These are phyloP conservation scores for Kryptolebias marmoratus DNA, from an alignment of 2,113 vertebrate genomes.

Conservation along the genomic window DNA sequence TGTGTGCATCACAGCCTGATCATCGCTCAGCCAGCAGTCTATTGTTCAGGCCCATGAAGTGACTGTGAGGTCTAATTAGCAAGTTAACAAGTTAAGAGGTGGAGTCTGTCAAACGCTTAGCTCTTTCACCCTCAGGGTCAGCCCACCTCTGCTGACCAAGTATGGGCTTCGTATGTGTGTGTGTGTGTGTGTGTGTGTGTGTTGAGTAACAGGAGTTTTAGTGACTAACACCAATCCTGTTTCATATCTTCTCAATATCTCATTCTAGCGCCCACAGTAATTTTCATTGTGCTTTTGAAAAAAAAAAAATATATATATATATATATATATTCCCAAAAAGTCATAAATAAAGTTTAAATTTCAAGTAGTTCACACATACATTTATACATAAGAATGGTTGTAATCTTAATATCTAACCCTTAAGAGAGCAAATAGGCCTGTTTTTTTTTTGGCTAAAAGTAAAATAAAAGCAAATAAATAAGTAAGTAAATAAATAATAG, in stretches of 20 bases:
- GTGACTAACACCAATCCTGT: background rate
- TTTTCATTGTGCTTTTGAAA: too few species aligned
- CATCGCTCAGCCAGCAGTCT: slow-evolving; percentile 69
- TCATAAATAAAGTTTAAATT: background rate
- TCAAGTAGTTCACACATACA: too few species aligned
- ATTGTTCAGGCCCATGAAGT: slow-evolving; percentile 79
- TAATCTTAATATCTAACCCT: too few species aligned
- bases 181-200: slow-evolving; percentile 13
- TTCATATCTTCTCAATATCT: background rate
- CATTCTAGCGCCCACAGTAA: background rate
- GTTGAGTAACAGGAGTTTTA: background rate
- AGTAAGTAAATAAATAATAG: too few species aligned
- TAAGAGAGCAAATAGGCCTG: too few species aligned
- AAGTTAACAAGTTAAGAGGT: slow-evolving; percentile 83
- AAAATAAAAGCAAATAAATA: too few species aligned
- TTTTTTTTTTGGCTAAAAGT: too few species aligned
- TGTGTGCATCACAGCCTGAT: slow-evolving; percentile 45
- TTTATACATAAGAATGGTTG: too few species aligned
- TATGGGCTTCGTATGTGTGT: slow-evolving; percentile 36
- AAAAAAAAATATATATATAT: too few species aligned
- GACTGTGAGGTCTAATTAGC: slow-evolving; percentile 81
- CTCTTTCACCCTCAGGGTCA: slow-evolving; percentile 74
- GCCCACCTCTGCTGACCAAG: slow-evolving; percentile 59
- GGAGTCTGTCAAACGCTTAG: slow-evolving; percentile 80
- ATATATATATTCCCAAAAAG: too few species aligned